Evolutionary conservation across 2,113 vertebrate species (phyloP).

Genomic region (Nesogale talazaci): DNA sequence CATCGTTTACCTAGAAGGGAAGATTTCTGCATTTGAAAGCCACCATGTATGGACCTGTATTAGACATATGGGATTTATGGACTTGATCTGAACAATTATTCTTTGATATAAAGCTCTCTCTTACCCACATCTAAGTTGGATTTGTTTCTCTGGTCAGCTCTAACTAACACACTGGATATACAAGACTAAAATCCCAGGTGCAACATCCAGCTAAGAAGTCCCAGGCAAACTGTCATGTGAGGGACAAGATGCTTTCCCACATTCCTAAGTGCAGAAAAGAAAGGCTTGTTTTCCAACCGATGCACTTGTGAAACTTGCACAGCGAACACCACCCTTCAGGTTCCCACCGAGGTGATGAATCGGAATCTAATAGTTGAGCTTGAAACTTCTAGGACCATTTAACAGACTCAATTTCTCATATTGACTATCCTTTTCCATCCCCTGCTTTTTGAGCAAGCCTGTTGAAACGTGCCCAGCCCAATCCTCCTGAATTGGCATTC

Average conservation of each 20-base stretch:
- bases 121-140: too few relatives aligned
- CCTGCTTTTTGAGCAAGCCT: background rate
- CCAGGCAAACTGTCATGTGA: fast-evolving
- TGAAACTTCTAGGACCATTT: background rate
- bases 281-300: background rate
- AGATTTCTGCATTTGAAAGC: background rate
- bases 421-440: too few relatives aligned
- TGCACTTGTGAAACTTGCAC: background rate
- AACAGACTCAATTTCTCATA: background rate
- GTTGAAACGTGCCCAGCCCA: slow-evolving; percentile 2
- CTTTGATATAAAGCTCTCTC: too few relatives aligned
- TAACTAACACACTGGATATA: background rate
- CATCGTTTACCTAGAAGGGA: background rate
- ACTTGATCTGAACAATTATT: too few relatives aligned
- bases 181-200: background rate
- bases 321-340: background rate
- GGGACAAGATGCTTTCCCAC: background rate
- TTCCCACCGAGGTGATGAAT: background rate
- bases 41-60: background rate
- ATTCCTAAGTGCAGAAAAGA: background rate
- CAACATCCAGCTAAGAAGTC: fast-evolving
- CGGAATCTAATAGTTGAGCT: background rate
- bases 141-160: too few relatives aligned
- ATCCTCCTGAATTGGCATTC: background rate
- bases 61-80: too few relatives aligned